Base-by-base conservation (phyloP, 2,113 vertebrate genomes). In the Struthio camelus region DNA sequence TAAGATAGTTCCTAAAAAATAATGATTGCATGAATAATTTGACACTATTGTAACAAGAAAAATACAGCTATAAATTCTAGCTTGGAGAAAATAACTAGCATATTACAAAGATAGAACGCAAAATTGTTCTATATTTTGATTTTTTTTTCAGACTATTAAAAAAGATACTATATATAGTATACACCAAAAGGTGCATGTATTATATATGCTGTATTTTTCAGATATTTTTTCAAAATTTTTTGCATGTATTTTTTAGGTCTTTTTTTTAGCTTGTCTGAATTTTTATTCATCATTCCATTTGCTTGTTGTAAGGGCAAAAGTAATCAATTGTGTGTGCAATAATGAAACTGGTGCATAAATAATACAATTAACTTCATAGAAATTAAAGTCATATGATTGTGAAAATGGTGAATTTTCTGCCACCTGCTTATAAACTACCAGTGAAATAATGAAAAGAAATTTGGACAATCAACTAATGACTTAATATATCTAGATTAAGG, bases 161-260 rank as follows among this genome's bases (percentile, higher is more conserved):
- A n/a, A 53, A 11, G 14, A 34, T 76, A n/a, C 2, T n/a, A 46
- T 67, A 86, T n/a, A 44, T 18, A 76, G 25, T 6, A 70, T 5
- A 64, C 3, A 83, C 1, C 0, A 0, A 11, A 85, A 73, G 22
- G 11, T 6, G 15, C 1, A 5, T 46, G 32, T 46, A 30, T 14
- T 46, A 10, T 51, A 23, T 36, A 19, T 11, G 61, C 7, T 34
- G 46, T 17, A 14, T 28, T 77, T 19, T 1, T 8, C 50, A 32
- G 4, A 1, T 46, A 38, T 76, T 64, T 38, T 88, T 64, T 32
- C 10, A 14, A 3, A 28, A 13, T 25, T 22, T 50, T 90, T 81
- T 77, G 11, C 51, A 22, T 9, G 1, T 10, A 1, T 5, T 65
- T 24, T 85, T 90, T 82, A 66, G 10, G 7, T 6, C n/a, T n/a